Evolutionary conservation across 2,797 vertebrate genomes (phyloP).

Genomic region (Falco berigora): DNA sequence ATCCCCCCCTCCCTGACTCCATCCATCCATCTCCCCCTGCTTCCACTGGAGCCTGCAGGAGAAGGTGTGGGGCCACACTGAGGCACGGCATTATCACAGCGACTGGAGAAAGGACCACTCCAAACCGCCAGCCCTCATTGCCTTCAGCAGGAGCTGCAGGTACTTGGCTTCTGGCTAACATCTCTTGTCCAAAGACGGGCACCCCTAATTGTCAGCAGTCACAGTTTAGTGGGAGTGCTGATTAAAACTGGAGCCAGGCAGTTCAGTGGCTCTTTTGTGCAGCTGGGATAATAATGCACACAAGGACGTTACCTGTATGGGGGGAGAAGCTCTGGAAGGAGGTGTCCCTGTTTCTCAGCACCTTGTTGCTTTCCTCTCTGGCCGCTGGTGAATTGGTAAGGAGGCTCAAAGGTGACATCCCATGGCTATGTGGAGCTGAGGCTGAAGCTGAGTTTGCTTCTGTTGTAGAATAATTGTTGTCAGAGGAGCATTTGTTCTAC

Average conservation of each 20-base stretch:
- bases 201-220: not conserved
- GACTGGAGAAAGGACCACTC: not conserved
- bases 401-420: not conserved
- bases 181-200: not conserved
- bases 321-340: not conserved
- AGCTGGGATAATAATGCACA: rapidly evolving
- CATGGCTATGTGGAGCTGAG: not conserved
- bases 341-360: not conserved
- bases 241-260: not conserved
- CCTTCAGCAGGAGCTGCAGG: not conserved
- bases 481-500: not conserved
- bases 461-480: not conserved
- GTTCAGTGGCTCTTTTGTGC: not conserved
- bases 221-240: not conserved
- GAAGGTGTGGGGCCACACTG: not conserved
- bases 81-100: not conserved
- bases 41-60: not conserved
- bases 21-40: not conserved
- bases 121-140: not conserved
- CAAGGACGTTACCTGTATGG: not conserved
- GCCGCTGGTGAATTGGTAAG: not conserved
- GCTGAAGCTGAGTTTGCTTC: not conserved
- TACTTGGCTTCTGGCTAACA: not conserved
- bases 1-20: rapidly evolving
- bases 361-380: not conserved